Evolutionary conservation across 2,888 invertebrate genomes (phyloP), one percentile per base, ranked within the genome.

Genomic region (Troides aeacus): DNA sequence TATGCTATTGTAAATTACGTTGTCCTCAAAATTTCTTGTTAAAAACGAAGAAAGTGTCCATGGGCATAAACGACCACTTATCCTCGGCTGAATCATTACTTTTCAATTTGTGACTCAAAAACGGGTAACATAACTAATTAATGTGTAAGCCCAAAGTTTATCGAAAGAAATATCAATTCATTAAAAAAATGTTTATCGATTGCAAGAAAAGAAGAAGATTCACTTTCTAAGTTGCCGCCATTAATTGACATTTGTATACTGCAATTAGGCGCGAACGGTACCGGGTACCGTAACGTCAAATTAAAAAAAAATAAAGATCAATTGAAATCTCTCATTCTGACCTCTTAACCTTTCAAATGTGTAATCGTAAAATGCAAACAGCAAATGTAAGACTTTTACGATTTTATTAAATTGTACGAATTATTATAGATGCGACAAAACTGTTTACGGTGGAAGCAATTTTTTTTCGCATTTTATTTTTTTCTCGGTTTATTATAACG

Each of bases 351-450:
- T 70, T 60, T 63, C 65, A 56, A 65, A 66, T 62, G 65, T 57
- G 18, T 53, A 39, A 58, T 66, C 70, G 63, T 66, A 66, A 70
- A 70, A 66, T 63, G 70, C 70, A 63, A 18, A 50, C 59, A 30
- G n/a, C 39, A 63, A 53, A 63, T 56, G 58, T 69, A 62, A 58
- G 60, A 60, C 62, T 66, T 70, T 70, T 70, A 66, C 59, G 63
- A 46, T 66, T 70, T 70, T 70, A 70, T 66, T 66, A 66, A 70
- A 66, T 46, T 63, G 66, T 59, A 66, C 65, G 53, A 70, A 70
- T 65, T 65, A 66, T 70, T 70, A 66, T 66, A 70, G 70, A 70
- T 59, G 62, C 66, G 46, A 60, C 59, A 63, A 62, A 53, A 65
- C 65, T 39, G 61, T 61, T 39, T 53, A 63, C 46, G 39, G 50